These are phyloP conservation scores for Sarcophaga rosellei DNA, from an alignment of 2,888 invertebrate species.

Conservation along the genomic window DNA sequence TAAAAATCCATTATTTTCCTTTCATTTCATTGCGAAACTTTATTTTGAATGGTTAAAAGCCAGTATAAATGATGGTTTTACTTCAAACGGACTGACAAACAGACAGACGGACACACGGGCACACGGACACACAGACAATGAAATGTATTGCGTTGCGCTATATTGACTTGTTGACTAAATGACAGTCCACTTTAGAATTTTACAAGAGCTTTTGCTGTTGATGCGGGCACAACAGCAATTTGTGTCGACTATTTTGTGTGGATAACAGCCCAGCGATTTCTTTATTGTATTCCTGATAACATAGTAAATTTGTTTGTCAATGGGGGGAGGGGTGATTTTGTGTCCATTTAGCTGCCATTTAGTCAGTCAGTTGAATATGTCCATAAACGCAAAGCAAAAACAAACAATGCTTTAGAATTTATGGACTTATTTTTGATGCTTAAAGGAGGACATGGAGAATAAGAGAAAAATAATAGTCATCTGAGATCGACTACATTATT, in stretches of 20 bases:
- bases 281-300: conserved; percentile 21
- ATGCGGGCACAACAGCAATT: not conserved
- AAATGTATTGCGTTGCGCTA: conserved; percentile 1
- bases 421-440: no score
- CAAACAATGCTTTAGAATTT: no score
- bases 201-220: conserved; percentile 14
- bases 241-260: not conserved
- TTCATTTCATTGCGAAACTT: not conserved
- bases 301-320: conserved; percentile 16
- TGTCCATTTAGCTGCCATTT: no score
- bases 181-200: conserved; percentile 33
- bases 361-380: no score
- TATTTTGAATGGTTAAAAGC: no score
- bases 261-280: not conserved
- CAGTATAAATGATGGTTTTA: conserved; percentile 23
- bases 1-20: conserved; percentile 1
- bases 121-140: no score
- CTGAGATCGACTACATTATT: no score
- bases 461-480: no score
- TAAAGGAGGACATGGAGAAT: no score
- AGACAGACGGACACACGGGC: no score
- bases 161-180: conserved; percentile 14
- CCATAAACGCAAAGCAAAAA: no score
- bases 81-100: conserved; percentile 4
- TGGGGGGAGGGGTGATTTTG: no score